These are phyloP conservation scores for Polymixis flavicincta DNA, from an alignment of 2,888 invertebrate species.

Conservation along the genomic window DNA sequence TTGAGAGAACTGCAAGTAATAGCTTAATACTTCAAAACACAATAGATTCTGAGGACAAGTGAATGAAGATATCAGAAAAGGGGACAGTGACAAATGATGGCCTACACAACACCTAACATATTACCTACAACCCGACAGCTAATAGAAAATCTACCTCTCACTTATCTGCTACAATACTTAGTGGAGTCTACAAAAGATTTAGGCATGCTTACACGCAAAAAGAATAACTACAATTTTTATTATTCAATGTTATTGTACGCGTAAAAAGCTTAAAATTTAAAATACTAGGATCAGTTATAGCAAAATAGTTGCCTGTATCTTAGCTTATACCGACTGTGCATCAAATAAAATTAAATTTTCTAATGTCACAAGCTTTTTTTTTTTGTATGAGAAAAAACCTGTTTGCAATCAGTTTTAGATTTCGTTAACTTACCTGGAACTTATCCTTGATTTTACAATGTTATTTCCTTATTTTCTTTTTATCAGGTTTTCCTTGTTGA, in stretches of 20 bases:
- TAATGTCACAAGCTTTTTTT: not conserved
- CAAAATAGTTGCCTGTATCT: not conserved
- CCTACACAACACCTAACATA: constrained; percentile 34
- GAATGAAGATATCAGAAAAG: constrained; percentile 34
- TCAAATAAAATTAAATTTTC: not conserved
- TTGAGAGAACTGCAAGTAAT: constrained; percentile 33
- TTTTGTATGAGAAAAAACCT: not conserved
- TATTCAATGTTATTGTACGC: not conserved
- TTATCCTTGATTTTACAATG: constrained; percentile 2
- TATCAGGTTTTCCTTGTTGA: constrained; percentile 30
- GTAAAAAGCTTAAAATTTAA: too few relatives aligned
- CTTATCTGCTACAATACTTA: constrained; percentile 26
- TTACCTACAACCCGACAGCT: constrained; percentile 19
- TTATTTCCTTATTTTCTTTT: constrained; percentile 36
- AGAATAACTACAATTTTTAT: not conserved
- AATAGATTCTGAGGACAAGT: constrained; percentile 23
- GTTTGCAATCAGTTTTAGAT: not conserved
- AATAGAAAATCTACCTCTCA: constrained; percentile 32
- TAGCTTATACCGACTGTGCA: not conserved
- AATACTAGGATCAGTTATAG: not conserved
- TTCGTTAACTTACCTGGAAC: not conserved
- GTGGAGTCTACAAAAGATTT: not conserved
- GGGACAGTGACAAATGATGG: constrained; percentile 56
- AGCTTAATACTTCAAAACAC: constrained; percentile 30
- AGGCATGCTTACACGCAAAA: not conserved